phyloP scores from a whole-genome alignment of 2,797 vertebrate species.

The Siniperca undulata region DNA sequence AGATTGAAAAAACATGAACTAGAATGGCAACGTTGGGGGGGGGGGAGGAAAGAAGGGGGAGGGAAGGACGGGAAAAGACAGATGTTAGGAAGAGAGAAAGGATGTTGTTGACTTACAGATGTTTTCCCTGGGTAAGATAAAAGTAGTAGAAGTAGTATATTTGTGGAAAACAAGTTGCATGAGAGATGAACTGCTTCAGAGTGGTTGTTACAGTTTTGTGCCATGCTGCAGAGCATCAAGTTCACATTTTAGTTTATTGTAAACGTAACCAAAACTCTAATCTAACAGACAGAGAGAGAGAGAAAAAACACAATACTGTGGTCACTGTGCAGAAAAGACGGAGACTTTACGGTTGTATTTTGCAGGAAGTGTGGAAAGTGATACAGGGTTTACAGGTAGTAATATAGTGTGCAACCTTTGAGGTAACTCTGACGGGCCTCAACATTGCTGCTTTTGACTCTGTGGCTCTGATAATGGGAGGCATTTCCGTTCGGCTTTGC shows the following conservation, averaged over 20 bases:
- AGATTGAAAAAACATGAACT: background rate
- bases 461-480: background rate
- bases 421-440: background rate
- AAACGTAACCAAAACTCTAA: slow-evolving; percentile 47
- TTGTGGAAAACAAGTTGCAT: slow-evolving; percentile 29
- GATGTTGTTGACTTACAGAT: slow-evolving; percentile 43
- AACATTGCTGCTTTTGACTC: background rate
- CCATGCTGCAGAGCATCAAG: slow-evolving; percentile 43
- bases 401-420: background rate
- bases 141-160: slow-evolving; percentile 26
- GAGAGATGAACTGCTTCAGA: slow-evolving; percentile 28
- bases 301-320: slow-evolving; percentile 37
- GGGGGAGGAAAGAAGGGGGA: background rate
- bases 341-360: slow-evolving; percentile 1
- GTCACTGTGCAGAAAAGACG: slow-evolving; percentile 22
- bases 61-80: background rate
- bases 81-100: slow-evolving; percentile 13
- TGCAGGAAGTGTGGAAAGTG: background rate
- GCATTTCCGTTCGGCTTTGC: background rate
- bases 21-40: background rate
- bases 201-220: slow-evolving; percentile 30
- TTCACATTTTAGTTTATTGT: slow-evolving; percentile 69
- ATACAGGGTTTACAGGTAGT: background rate
- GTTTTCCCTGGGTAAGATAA: slow-evolving; percentile 69
- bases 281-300: slow-evolving; percentile 35